These are phyloP conservation scores for Nomada ferruginata DNA, from an alignment of 2,888 invertebrate species.

Conservation along the genomic window DNA sequence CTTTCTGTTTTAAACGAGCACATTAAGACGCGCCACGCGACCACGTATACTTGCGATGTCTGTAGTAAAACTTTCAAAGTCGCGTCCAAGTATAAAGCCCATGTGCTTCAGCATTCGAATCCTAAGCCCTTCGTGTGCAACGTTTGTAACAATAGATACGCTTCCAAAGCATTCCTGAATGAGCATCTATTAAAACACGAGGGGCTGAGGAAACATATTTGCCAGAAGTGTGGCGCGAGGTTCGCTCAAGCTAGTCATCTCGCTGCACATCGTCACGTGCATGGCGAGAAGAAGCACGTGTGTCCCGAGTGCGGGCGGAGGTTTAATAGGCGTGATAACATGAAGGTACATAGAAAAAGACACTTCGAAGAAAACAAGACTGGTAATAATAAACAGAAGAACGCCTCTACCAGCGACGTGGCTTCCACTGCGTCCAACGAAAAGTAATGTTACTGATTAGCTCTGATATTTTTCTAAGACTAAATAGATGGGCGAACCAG, in stretches of 20 bases:
- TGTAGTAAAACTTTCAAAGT: constrained; percentile 82
- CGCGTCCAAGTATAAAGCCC: constrained; percentile 81
- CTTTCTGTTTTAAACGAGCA: constrained; percentile 82
- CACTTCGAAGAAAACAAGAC: constrained; percentile 75
- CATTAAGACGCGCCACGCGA: constrained; percentile 81
- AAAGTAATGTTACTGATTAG: constrained; percentile 62
- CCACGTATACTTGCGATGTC: constrained; percentile 82
- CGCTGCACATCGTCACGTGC: constrained; percentile 82
- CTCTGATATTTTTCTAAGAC: constrained; percentile 42
- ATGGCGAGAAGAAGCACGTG: constrained; percentile 82
- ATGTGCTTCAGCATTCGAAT: constrained; percentile 82
- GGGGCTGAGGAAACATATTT: constrained; percentile 81
- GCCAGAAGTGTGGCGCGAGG: constrained; percentile 81
- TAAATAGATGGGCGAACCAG: constrained; percentile 36
- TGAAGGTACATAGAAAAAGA: constrained; percentile 82
- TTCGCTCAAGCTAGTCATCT: constrained; percentile 83
- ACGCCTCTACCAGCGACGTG: constrained; percentile 47
- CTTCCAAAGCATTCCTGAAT: constrained; percentile 82
- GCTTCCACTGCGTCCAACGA: constrained; percentile 67
- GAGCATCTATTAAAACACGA: constrained; percentile 83
- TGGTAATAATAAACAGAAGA: constrained; percentile 61
- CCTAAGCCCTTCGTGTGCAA: constrained; percentile 82
- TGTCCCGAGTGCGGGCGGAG: constrained; percentile 82
- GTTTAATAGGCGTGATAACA: constrained; percentile 83
- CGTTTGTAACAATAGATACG: constrained; percentile 82